These are phyloP conservation scores for Coelinius sp. DNA, from an alignment of 2,888 invertebrate species.

Conservation along the genomic window DNA sequence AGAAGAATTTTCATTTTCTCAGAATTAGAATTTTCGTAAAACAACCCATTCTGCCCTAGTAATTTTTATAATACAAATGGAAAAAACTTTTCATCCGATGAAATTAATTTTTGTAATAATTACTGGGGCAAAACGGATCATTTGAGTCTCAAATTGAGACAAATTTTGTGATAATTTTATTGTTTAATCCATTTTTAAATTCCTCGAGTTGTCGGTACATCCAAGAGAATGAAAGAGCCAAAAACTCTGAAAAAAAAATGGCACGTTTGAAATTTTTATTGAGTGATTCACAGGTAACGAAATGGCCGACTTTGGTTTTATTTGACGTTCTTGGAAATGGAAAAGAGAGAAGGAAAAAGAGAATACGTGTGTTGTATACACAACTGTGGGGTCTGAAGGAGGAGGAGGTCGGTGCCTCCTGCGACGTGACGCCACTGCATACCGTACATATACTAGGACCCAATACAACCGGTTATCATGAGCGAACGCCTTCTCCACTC, in stretches of 20 bases:
- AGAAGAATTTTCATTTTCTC: no score
- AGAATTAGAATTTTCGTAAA: no score
- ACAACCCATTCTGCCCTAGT: no score
- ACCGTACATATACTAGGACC: slow-evolving; percentile 6
- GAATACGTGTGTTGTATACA: slow-evolving; percentile 1
- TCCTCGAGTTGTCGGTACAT: no score
- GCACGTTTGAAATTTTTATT: slow-evolving; percentile 16
- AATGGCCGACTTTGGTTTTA: background rate
- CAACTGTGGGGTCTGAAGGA: background rate
- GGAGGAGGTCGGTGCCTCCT: slow-evolving; percentile 28
- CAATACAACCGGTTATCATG: slow-evolving; percentile 35
- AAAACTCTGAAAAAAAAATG: background rate
- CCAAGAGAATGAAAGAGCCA: background rate
- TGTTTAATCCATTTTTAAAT: no score
- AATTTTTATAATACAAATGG: no score
- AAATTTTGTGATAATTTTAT: no score
- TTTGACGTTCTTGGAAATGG: slow-evolving; percentile 15
- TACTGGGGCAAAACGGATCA: no score
- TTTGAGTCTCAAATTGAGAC: no score
- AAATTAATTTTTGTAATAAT: background rate
- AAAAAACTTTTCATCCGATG: no score
- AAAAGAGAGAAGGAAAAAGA: slow-evolving; percentile 2
- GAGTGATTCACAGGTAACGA: slow-evolving; percentile 11
- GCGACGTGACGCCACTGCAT: slow-evolving; percentile 36
- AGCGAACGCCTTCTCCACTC: slow-evolving; percentile 27